phyloP scores from a whole-genome alignment of 2,113 vertebrate genomes.

The Loxodonta africana region DNA sequence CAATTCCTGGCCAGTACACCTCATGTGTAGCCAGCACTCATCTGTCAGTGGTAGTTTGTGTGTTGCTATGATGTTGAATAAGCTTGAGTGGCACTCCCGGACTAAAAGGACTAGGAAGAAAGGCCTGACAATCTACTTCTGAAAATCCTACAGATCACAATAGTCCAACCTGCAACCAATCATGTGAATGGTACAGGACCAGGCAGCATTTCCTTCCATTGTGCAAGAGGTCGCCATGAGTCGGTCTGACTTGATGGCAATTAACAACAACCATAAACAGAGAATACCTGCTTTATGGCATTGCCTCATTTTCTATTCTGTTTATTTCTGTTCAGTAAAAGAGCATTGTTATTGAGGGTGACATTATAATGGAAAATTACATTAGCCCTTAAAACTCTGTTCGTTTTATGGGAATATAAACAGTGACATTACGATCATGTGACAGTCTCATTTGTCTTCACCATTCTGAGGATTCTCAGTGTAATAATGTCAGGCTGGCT shows the following conservation, averaged over 20 bases:
- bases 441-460: conserved; percentile 74
- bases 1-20: not conserved
- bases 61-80: not conserved
- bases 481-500: not conserved
- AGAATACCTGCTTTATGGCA: conserved; percentile 64
- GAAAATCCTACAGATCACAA: not conserved
- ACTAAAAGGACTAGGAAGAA: not conserved
- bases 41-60: not conserved
- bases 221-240: not conserved
- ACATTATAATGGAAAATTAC: conserved; percentile 78
- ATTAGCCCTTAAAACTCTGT: conserved; percentile 81
- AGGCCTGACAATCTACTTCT: not conserved
- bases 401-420: conserved; percentile 81
- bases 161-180: not conserved
- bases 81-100: not conserved
- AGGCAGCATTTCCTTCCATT: not conserved
- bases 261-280: not conserved
- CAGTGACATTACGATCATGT: conserved; percentile 73
- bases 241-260: not conserved
- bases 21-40: not conserved
- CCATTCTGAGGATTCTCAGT: not conserved
- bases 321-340: conserved; percentile 80
- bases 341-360: conserved; percentile 82
- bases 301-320: conserved; percentile 76
- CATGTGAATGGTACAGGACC: not conserved